These are phyloP conservation scores for Harpalus rubripes DNA, from an alignment of 2,888 invertebrate genomes.

Conservation along the genomic window DNA sequence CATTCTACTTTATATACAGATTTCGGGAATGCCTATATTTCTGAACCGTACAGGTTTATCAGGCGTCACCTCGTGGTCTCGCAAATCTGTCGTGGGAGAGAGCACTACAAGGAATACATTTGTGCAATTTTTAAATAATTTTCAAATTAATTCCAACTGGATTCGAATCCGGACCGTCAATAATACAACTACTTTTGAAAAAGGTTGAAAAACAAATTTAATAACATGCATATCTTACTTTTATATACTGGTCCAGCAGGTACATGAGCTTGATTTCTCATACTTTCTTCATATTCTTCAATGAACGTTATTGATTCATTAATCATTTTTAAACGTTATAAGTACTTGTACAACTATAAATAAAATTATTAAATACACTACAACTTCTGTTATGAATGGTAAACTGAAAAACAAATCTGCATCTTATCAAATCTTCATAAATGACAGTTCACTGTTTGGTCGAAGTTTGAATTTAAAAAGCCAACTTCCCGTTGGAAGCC, in stretches of 20 bases:
- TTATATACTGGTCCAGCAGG: slow-evolving; percentile 70
- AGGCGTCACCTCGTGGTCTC: no score
- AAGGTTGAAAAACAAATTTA: background rate
- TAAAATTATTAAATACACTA: slow-evolving; percentile 8
- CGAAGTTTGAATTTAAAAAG: slow-evolving; percentile 32
- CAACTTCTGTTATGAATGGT: background rate
- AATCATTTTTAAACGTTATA: slow-evolving; percentile 4
- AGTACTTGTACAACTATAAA: background rate
- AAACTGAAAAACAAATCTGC: background rate
- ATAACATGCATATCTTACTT: slow-evolving; percentile 68
- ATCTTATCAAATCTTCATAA: background rate
- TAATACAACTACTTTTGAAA: no score
- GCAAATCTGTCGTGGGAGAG: no score
- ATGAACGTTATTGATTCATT: background rate
- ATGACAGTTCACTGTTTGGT: slow-evolving; percentile 25
- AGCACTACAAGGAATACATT: no score
- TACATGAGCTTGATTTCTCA: slow-evolving; percentile 47
- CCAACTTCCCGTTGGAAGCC: background rate
- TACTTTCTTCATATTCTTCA: slow-evolving; percentile 53
- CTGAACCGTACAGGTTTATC: no score
- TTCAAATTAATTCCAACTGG: no score
- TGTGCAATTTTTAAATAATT: no score
- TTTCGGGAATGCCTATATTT: no score
- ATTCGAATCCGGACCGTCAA: no score
- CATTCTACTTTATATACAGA: no score